A percentile compares a stretch with the other conserved stretches of the same genome.
Conservation (phyloP, 2,113 vertebrate species). For the Mungos mungo region DNA sequence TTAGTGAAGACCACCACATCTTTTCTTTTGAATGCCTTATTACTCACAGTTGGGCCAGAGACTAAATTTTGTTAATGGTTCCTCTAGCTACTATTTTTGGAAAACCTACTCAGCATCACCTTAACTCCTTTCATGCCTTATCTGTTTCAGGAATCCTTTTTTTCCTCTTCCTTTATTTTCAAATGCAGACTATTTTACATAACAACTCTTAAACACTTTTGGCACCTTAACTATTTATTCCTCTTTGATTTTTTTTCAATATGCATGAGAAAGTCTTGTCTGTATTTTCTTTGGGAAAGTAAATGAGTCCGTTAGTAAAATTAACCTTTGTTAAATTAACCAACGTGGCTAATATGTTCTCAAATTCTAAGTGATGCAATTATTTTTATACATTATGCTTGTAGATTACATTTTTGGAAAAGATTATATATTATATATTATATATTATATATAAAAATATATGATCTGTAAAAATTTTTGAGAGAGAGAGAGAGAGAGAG, state of each 20-base stretch:
- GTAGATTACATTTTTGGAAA: background rate
- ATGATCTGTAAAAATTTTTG: too few species aligned
- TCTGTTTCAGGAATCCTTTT: background rate
- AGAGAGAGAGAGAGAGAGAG: too few species aligned
- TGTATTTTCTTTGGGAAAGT: conserved; percentile 78
- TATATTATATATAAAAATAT: too few species aligned
- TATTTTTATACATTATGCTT: background rate
- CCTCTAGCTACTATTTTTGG: background rate
- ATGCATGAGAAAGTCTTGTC: conserved; percentile 77
- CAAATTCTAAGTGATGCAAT: conserved; percentile 76
- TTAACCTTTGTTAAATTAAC: conserved; percentile 81
- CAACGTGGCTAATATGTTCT: conserved; percentile 70
- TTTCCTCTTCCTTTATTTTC: conserved; percentile 1
- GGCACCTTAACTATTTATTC: conserved; percentile 72
- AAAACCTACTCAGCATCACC: background rate
- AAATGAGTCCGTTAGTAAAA: conserved; percentile 79
- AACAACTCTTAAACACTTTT: conserved; percentile 38
- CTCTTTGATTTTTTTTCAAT: conserved; percentile 77
- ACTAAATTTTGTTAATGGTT: background rate
- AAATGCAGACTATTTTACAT: conserved; percentile 1
- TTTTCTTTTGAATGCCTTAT: background rate
- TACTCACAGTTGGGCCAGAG: background rate
- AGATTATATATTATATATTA: too few species aligned
- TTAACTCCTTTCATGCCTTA: background rate
- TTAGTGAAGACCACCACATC: background rate